phyloP scores from a whole-genome alignment of 1,140 invertebrate species.

The Plectrocnemia conspersa region DNA sequence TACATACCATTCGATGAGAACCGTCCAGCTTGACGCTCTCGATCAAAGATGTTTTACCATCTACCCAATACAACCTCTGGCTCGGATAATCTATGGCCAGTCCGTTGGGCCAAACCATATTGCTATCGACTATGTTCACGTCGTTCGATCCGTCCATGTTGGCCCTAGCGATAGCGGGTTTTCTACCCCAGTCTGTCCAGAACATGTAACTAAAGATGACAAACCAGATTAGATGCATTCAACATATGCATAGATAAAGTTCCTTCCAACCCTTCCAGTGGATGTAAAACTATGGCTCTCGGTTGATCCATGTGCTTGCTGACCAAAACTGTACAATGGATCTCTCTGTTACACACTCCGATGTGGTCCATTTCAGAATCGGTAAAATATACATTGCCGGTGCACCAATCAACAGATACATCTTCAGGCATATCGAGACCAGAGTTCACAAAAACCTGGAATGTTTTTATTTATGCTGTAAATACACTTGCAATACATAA shows the following conservation, averaged over 20 bases:
- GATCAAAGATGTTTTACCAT: conserved; percentile 65
- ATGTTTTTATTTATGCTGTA: no score
- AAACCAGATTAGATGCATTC: not conserved
- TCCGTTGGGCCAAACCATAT: conserved; percentile 81
- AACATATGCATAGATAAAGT: not conserved
- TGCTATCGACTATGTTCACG: conserved; percentile 57
- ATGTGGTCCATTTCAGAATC: conserved; percentile 68
- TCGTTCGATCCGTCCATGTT: conserved; percentile 75
- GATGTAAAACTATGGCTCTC: conserved; percentile 58
- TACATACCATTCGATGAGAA: conserved; percentile 54
- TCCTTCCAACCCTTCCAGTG: conserved; percentile 52
- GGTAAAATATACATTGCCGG: conserved; percentile 74
- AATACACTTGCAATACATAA: no score
- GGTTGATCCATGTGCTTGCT: conserved; percentile 56
- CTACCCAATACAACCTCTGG: conserved; percentile 73
- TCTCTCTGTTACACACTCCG: conserved; percentile 66
- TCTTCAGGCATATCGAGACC: conserved; percentile 72
- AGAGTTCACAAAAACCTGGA: conserved; percentile 53
- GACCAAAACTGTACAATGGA: conserved; percentile 58
- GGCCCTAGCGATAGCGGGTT: conserved; percentile 69
- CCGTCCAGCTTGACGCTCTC: conserved; percentile 76
- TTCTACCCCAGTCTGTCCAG: conserved; percentile 79
- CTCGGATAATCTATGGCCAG: conserved; percentile 83
- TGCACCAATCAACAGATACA: conserved; percentile 77
- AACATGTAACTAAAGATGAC: conserved; percentile 61